A percentile compares a stretch with the other conserved stretches of the same genome.
Conservation (phyloP, 2,888 invertebrate species). For the Noctua pronuba region DNA sequence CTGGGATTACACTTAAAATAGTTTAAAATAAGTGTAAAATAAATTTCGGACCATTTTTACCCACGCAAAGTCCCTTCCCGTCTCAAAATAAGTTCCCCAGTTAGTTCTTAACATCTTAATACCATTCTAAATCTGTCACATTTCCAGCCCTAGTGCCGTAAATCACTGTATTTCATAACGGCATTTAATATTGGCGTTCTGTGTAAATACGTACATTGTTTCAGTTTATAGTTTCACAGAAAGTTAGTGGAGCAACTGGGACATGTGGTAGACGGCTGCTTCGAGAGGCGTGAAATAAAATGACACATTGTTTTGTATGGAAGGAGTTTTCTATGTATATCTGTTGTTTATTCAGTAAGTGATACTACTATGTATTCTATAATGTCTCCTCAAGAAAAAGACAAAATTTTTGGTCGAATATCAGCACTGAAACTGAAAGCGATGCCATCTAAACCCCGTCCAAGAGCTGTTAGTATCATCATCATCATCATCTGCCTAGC, state of each 20-base stretch:
- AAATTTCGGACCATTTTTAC: neutral
- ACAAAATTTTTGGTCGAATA: neutral
- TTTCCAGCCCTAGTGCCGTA: slow-evolving; percentile 38
- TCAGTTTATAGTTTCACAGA: slow-evolving; percentile 59
- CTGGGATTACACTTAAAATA: too few species aligned
- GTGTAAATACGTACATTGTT: slow-evolving; percentile 60
- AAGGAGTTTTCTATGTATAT: slow-evolving; percentile 27
- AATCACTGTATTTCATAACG: slow-evolving; percentile 58
- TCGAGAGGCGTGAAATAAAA: slow-evolving; percentile 33
- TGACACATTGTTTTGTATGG: slow-evolving; percentile 33
- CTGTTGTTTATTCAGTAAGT: neutral
- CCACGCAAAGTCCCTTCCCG: neutral
- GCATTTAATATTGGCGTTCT: slow-evolving; percentile 52
- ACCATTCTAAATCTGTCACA: slow-evolving; percentile 41
- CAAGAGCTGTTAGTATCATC: too few species aligned
- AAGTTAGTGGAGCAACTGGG: slow-evolving; percentile 41
- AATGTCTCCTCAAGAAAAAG: neutral
- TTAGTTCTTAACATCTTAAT: slow-evolving; percentile 1
- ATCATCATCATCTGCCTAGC: too few species aligned
- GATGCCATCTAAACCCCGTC: too few species aligned
- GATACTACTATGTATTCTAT: neutral
- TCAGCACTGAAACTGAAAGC: too few species aligned
- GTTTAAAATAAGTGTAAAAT: too few species aligned
- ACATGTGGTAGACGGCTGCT: slow-evolving; percentile 35
- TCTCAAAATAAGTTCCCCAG: neutral